A percentile compares a stretch with the other conserved stretches of the same genome.
phyloP scores from a whole-genome alignment of 1,140 invertebrate genomes.

The Drosophila athabasca region DNA sequence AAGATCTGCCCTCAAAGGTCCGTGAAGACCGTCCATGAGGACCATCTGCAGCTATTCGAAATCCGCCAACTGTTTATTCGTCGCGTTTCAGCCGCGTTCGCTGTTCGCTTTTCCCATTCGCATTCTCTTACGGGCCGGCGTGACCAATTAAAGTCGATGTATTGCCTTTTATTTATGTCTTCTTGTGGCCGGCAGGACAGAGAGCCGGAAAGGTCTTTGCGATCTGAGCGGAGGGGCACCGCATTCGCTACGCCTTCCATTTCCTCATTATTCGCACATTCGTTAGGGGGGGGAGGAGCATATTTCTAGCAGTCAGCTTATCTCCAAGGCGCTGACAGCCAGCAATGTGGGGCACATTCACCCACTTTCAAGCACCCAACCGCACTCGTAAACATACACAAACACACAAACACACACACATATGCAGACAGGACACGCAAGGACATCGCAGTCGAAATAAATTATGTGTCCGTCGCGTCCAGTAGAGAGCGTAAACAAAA shows the following conservation, averaged over 20 bases:
- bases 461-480: slow-evolving; percentile 73
- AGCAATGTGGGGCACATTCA: slow-evolving; percentile 47
- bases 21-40: slow-evolving; percentile 6
- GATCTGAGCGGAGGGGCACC: slow-evolving; percentile 16
- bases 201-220: not conserved
- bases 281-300: slow-evolving; percentile 48
- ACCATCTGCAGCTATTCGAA: slow-evolving; percentile 17
- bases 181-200: slow-evolving; percentile 33
- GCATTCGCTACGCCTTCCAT: slow-evolving; percentile 71
- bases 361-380: slow-evolving; percentile 3
- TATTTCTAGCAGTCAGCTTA: slow-evolving; percentile 79
- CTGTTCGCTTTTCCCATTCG: slow-evolving; percentile 31
- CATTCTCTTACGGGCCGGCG: slow-evolving; percentile 60
- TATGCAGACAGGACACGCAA: slow-evolving; percentile 33
- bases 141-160: slow-evolving; percentile 77
- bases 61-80: slow-evolving; percentile 36
- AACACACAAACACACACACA: slow-evolving; percentile 3
- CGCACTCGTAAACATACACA: slow-evolving; percentile 7
- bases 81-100: slow-evolving; percentile 30
- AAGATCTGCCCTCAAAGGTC: no score
- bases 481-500: slow-evolving; percentile 76
- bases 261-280: slow-evolving; percentile 79
- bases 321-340: slow-evolving; percentile 74
- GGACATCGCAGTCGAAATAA: slow-evolving; percentile 76
- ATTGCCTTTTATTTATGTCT: slow-evolving; percentile 75